Evolutionary conservation across 1,140 invertebrate species (phyloP), one percentile per base, ranked within the genome.

Genomic region (Gyrodactylus salaris): DNA sequence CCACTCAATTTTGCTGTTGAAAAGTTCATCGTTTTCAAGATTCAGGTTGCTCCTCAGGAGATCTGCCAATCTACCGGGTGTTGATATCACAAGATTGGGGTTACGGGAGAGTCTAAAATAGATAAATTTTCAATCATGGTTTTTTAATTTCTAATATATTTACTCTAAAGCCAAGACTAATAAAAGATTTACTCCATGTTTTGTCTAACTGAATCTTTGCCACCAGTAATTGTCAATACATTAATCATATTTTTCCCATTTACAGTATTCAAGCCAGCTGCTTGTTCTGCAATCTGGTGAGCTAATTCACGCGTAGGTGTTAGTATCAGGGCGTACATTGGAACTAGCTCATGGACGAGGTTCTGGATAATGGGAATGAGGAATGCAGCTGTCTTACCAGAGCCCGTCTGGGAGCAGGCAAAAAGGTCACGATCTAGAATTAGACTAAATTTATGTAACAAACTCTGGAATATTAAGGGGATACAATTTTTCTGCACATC

Each of bases 251-350:
- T 22, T 73, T 73, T 7, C n/a, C 21, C 26, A 26, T 34, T 24
- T 84, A 96, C 21, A 54, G 34, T 54, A 54, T 7, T 16, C 1
- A 69, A 27, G 2, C 72, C 72, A 22, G 21, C 26, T 74, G 69
- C 74, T 54, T 74, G 54, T 22, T 75, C 69, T 24, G 22, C 23
- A 69, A 88, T 94, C 84, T 97, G 93, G 77, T 87, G 86, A 0
- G 90, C 89, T 54, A 98, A 82, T 81, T 96, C 91, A 77, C 90
- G 84, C 0, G 93, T 96, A 7, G 93, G 93, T 75, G 88, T 87
- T 0, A 98, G 80, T 26, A 97, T 84, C 20, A 97, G 78, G 22
- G 89, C 89, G 74, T 91, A 80, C n/a, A 79, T 78, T 71, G 91
- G 87, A 2, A 78, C 78, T 23, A 26, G 7, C 19, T 78, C 77